phyloP scores from a whole-genome alignment of 2,113 vertebrate genomes.

The Etheostoma cragini region DNA sequence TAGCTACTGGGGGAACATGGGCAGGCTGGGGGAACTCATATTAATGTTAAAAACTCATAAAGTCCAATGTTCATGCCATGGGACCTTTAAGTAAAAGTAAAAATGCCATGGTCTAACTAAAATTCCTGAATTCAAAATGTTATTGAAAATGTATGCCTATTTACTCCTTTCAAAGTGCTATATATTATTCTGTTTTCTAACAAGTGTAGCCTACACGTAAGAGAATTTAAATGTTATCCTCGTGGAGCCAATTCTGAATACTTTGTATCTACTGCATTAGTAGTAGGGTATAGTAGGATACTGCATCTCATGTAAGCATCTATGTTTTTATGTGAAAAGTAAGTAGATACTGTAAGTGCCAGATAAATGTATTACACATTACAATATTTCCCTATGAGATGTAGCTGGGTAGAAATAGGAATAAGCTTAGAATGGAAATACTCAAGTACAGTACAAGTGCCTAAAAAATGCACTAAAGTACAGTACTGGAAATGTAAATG shows the following conservation, averaged over 20 bases:
- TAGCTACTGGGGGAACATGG: too few species aligned
- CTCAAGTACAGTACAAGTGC: too few species aligned
- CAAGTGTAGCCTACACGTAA: background rate
- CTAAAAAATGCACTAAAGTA: too few species aligned
- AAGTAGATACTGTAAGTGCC: background rate
- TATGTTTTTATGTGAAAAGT: background rate
- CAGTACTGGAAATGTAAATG: too few species aligned
- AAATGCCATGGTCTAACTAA: background rate
- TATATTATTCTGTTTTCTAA: background rate
- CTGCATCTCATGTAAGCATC: background rate
- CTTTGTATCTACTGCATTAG: background rate
- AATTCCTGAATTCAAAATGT: background rate
- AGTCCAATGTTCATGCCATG: too few species aligned
- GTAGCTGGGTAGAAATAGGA: too few species aligned
- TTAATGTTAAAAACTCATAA: too few species aligned
- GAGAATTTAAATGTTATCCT: background rate
- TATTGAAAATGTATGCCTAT: background rate
- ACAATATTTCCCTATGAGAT: too few species aligned
- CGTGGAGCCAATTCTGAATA: background rate
- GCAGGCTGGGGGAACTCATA: too few species aligned
- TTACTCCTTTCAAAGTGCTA: background rate
- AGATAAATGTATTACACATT: background rate
- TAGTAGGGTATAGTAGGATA: background rate
- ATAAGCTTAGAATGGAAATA: too few species aligned
- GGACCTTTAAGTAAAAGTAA: background rate